phyloP scores from a whole-genome alignment of 2,113 vertebrate species.

The Microtus ochrogaster region DNA sequence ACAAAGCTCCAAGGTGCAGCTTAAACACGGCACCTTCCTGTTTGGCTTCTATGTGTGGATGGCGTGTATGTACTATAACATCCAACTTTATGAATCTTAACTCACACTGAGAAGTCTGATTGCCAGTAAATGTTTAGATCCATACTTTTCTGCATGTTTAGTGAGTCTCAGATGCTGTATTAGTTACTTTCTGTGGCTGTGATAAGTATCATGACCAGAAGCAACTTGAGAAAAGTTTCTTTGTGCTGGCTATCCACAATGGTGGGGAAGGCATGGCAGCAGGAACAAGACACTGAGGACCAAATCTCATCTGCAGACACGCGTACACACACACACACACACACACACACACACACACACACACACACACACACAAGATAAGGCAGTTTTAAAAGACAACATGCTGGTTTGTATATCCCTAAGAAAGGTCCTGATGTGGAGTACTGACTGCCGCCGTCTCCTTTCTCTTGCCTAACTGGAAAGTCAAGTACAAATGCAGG shows the following conservation, averaged over 20 bases:
- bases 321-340: neutral
- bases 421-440: too few species aligned
- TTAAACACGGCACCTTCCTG: neutral
- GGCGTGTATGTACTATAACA: too few species aligned
- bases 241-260: neutral
- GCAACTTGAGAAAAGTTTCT: neutral
- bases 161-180: conserved; percentile 16
- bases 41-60: neutral
- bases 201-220: neutral
- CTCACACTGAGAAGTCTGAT: neutral
- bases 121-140: neutral
- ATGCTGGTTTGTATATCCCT: neutral
- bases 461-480: neutral
- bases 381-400: neutral
- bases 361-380: neutral
- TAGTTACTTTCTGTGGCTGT: neutral
- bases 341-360: accelerated
- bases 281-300: neutral
- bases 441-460: neutral
- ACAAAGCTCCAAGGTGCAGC: neutral
- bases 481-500: neutral
- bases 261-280: neutral
- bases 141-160: conserved; percentile 1
- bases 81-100: neutral
- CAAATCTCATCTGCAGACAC: neutral